Percentiles rank a stretch among this genome's conserved stretches.
Conservation (phyloP, 2,888 invertebrate species). For the Leptothorax acervorum region DNA sequence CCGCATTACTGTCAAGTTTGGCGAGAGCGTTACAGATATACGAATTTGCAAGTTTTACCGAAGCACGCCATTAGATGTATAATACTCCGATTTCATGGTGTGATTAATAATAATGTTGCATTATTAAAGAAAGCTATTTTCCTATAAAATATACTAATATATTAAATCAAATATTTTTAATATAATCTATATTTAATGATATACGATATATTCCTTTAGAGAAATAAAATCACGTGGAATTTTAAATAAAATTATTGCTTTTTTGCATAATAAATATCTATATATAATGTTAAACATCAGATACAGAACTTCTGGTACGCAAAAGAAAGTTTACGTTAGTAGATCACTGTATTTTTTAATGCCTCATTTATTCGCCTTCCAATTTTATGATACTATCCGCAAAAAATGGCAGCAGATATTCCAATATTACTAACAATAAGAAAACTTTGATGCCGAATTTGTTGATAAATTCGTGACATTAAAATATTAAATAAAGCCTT, state of each 20-base stretch:
- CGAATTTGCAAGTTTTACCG: constrained; percentile 4
- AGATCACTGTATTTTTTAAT: background rate
- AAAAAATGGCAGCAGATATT: background rate
- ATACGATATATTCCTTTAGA: background rate
- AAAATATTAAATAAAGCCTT: background rate
- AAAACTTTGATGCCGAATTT: background rate
- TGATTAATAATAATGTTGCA: background rate
- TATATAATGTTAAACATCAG: background rate
- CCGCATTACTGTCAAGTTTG: constrained; percentile 18
- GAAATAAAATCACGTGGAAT: background rate
- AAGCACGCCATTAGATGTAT: constrained; percentile 1
- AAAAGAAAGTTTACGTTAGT: constrained; percentile 12
- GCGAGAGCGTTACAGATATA: constrained; percentile 37
- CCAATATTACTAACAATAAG: background rate
- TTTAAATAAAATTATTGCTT: background rate
- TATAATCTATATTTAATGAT: background rate
- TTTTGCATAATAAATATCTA: constrained; percentile 14
- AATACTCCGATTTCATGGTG: background rate
- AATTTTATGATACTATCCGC: constrained; percentile 3
- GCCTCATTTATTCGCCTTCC: background rate
- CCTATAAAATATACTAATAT: background rate
- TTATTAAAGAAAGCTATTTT: constrained; percentile 3
- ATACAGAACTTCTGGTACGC: background rate
- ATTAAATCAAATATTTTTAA: background rate
- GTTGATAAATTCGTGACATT: background rate